Evolutionary conservation across 2,888 invertebrate genomes (phyloP).

Genomic region (Seira musarum): DNA sequence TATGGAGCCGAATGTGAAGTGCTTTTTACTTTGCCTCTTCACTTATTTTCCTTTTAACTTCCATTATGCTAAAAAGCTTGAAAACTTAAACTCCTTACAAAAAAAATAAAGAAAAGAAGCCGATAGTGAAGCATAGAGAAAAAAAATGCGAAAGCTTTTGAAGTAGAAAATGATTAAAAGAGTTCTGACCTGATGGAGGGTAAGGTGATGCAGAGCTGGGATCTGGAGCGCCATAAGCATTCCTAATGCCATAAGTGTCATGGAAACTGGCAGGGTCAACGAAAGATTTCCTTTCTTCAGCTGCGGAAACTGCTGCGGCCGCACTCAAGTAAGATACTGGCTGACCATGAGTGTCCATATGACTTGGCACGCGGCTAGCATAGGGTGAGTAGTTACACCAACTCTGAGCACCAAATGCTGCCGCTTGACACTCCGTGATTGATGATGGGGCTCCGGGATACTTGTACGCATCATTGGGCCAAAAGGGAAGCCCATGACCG

Average conservation of each 20-base stretch:
- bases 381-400: slow-evolving; percentile 69
- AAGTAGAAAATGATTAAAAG: background rate
- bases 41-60: slow-evolving; percentile 36
- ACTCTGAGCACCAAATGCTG: slow-evolving; percentile 65
- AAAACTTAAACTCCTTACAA: background rate
- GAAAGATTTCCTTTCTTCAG: slow-evolving; percentile 65
- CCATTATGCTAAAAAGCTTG: slow-evolving; percentile 38
- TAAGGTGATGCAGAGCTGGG: slow-evolving; percentile 68
- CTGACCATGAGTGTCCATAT: slow-evolving; percentile 69
- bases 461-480: slow-evolving; percentile 67
- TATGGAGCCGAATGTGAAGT: too few species aligned
- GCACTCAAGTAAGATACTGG: slow-evolving; percentile 66
- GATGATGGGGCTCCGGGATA: slow-evolving; percentile 64
- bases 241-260: slow-evolving; percentile 67
- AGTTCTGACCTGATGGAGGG: slow-evolving; percentile 68
- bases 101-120: slow-evolving; percentile 10
- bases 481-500: slow-evolving; percentile 64
- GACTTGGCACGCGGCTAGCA: slow-evolving; percentile 67
- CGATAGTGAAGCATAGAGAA: slow-evolving; percentile 1
- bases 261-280: slow-evolving; percentile 68
- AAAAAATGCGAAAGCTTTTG: background rate
- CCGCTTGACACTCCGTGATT: slow-evolving; percentile 67
- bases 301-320: slow-evolving; percentile 62
- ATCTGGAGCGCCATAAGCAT: slow-evolving; percentile 67
- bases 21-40: slow-evolving; percentile 2